Percentiles rank a stretch among this genome's conserved stretches.
Evolutionary conservation across 2,113 vertebrate genomes (phyloP).

Genomic region (Perca flavescens): DNA sequence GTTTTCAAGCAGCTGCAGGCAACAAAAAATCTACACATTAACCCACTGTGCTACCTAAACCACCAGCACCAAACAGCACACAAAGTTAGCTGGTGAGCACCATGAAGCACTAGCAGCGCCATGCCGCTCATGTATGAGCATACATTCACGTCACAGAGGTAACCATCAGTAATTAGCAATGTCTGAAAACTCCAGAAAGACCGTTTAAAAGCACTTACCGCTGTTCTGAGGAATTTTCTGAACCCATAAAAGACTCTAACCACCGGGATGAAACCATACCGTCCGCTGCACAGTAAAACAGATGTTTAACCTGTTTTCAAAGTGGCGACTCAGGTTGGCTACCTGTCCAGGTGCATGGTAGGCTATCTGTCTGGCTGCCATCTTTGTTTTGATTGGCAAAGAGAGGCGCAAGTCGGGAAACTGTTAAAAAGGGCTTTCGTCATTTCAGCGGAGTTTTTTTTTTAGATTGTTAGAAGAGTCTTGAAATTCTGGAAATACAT

Average conservation of each 20-base stretch:
- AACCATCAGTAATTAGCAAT: no score
- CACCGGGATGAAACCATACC: background rate
- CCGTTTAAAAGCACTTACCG: background rate
- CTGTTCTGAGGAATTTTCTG: background rate
- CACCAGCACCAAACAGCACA: background rate
- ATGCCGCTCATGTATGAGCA: no score
- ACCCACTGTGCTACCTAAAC: no score
- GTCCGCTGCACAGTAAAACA: background rate
- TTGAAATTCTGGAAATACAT: background rate
- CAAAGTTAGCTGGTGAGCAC: background rate
- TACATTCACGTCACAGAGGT: background rate
- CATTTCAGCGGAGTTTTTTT: background rate
- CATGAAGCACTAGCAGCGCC: no score
- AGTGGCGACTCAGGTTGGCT: no score
- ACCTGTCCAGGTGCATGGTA: background rate
- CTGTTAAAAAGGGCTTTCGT: background rate
- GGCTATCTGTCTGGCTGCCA: conserved; percentile 8
- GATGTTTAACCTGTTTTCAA: background rate
- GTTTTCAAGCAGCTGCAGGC: no score
- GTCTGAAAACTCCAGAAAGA: background rate
- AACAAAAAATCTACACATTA: no score
- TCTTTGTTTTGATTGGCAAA: conserved; percentile 22
- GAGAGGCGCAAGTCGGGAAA: background rate
- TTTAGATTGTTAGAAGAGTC: background rate
- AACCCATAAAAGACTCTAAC: no score